Evolutionary conservation across 1,140 invertebrate genomes (phyloP).

Genomic region (Anagrus nilaparvatae): DNA sequence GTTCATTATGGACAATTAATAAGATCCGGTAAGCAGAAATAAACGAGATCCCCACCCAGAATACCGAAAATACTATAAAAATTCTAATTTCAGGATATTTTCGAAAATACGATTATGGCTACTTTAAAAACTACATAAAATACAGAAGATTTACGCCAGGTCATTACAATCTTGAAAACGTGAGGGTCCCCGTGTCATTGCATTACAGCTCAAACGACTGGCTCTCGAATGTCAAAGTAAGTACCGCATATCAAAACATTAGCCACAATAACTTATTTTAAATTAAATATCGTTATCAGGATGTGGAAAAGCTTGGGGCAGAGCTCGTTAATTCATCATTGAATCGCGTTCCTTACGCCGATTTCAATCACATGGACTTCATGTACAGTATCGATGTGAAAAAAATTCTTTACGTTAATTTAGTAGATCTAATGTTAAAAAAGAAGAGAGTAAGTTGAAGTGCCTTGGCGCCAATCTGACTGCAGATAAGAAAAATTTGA

Average conservation of each 20-base stretch:
- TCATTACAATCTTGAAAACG: conserved; percentile 48
- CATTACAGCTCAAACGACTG: conserved; percentile 63
- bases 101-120: conserved; percentile 45
- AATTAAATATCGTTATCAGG: conserved; percentile 8
- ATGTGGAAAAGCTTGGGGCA: conserved; percentile 7
- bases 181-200: conserved; percentile 53
- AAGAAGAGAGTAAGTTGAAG: too few species aligned
- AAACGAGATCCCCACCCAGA: background rate
- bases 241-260: background rate
- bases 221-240: conserved; percentile 35
- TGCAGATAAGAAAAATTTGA: too few species aligned
- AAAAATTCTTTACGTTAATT: conserved; percentile 9
- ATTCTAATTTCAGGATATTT: conserved; percentile 34
- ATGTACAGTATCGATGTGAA: conserved; percentile 24
- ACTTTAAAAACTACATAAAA: conserved; percentile 36
- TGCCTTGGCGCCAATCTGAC: too few species aligned
- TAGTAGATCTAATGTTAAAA: conserved; percentile 8
- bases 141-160: conserved; percentile 45
- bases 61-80: conserved; percentile 1
- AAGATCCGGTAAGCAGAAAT: conserved; percentile 36
- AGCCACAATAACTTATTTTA: too few species aligned
- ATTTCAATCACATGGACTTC: conserved; percentile 30
- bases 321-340: conserved; percentile 11
- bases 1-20: conserved; percentile 56
- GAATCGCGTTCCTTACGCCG: conserved; percentile 15